Evolutionary conservation across 2,797 vertebrate genomes (phyloP), one percentile per base, ranked within the genome.

Genomic region (Hemitrygon akajei): DNA sequence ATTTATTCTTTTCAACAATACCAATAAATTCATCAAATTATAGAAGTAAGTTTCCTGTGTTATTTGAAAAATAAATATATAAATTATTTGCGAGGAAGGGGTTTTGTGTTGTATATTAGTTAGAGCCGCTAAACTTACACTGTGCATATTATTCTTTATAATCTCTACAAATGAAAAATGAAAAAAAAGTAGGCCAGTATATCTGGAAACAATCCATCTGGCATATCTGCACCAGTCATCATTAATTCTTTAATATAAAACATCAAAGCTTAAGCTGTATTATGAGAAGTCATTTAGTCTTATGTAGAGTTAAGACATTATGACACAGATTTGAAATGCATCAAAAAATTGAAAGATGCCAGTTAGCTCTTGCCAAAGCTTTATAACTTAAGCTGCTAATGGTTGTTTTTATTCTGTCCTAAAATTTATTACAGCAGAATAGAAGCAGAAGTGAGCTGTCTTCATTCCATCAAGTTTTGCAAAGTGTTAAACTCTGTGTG

Each of bases 231-330:
- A 97, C 96, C 97, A 96, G 97, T 96, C 96, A 96, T 97, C 97
- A 97, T 97, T 97, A 97, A 97, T 97, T 97, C 97, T 97, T 97
- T 97, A 97, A 97, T 97, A 97, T 97, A 97, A 97, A 97, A 97
- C 97, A 76, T 93, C 91, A 97, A 97, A 97, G 97, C 97, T 97
- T 97, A 97, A 97, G 96, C 96, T 96, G 96, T 97, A 97, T 97
- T 97, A 97, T 96, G 96, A 96, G 97, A 97, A 97, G 97, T 97
- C 97, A 97, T 97, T 97, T 97, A 97, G 97, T 97, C 97, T 97
- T 97, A 96, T 94, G n/a, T 95, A 97, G 97, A 97, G 97, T 97
- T 97, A 97, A 97, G 97, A 97, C 96, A 97, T 97, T 97, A 97
- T 96, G 94, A 97, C 96, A 96, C 97, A 96, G 97, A 97, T 97